Base-by-base conservation (phyloP, 2,113 vertebrate genomes). In the Gavialis gangeticus region DNA sequence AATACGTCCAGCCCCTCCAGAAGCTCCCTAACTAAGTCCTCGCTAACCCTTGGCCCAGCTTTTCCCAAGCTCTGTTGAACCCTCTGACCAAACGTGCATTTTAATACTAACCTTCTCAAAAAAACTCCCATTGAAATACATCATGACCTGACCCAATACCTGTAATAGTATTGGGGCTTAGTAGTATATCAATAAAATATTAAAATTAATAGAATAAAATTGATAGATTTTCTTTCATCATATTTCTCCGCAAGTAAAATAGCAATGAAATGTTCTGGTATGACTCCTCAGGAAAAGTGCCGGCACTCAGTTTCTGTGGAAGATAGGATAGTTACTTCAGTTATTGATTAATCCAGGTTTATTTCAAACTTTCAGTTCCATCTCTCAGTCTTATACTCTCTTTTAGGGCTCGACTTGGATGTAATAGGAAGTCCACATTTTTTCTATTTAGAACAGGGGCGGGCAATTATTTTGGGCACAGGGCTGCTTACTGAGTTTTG, bases 261-360 rank as follows among this genome's bases (percentile, higher is more conserved):
- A 69, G 60, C 27, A 88, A 84, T 64, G 90, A 62, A 28, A 3
- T 88, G 88, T 12, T 37, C 55, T 62, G 81, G 27, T 69, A 30
- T 95, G 14, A 16, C 4, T 82, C 66, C 4, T 84, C 66, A 90
- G 46, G 10, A 63, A 18, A n/a, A n/a, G 27, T 82, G 19, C 3
- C 91, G 21, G 46, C 69, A 80, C 78, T 90, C 91, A 79, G 78
- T 21, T 91, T 1, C 62, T 86, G n/a, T 24, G 80, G 59, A 80
- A 79, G 85, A 92, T 92, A n/a, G 5, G 18, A 75, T 4, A 54
- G 10, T 82, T 89, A 46, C 54, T 5, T 30, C 84, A 62, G 46
- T 59, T 84, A 54, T 27, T 1, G 11, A 63, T 92, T 80, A 88
- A 89, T 86, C 62, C 62, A 86, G 85, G 82, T 90, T 88, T 96